phyloP scores from a whole-genome alignment of 2,113 vertebrate species.

The Meleagris gallopavo region DNA sequence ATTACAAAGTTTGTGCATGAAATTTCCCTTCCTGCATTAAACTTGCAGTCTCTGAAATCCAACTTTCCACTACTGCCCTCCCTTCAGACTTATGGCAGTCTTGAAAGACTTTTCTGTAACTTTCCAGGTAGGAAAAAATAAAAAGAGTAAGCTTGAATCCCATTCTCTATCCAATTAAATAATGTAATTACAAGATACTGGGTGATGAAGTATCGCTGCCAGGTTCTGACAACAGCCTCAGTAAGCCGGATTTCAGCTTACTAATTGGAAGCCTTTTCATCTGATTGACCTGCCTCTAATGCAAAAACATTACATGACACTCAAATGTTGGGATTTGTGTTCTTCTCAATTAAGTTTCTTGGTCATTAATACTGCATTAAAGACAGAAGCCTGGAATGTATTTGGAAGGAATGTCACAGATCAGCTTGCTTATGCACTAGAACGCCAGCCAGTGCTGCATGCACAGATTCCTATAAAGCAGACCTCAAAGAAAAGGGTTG shows the following conservation, averaged over 20 bases:
- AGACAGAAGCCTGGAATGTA: background rate
- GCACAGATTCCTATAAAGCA: background rate
- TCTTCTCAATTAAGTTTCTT: background rate
- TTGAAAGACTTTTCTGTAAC: background rate
- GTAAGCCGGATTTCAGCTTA: background rate
- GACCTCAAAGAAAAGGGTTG: background rate
- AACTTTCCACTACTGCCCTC: background rate
- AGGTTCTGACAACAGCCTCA: background rate
- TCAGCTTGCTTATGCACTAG: background rate
- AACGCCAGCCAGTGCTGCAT: accelerated
- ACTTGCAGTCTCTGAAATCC: background rate
- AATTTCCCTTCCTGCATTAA: background rate
- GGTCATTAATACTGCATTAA: background rate
- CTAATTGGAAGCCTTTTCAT: slow-evolving; percentile 17
- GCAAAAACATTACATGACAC: background rate
- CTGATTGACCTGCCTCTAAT: background rate
- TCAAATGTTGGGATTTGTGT: background rate
- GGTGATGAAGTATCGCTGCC: background rate
- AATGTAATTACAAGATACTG: background rate
- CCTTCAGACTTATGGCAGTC: background rate
- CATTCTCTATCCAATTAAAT: background rate
- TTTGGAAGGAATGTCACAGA: background rate
- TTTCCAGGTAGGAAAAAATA: background rate
- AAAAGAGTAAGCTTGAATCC: background rate
- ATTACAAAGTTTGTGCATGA: background rate